Conservation (phyloP, 2,797 vertebrate genomes). For the Coregonus ussuriensis region DNA sequence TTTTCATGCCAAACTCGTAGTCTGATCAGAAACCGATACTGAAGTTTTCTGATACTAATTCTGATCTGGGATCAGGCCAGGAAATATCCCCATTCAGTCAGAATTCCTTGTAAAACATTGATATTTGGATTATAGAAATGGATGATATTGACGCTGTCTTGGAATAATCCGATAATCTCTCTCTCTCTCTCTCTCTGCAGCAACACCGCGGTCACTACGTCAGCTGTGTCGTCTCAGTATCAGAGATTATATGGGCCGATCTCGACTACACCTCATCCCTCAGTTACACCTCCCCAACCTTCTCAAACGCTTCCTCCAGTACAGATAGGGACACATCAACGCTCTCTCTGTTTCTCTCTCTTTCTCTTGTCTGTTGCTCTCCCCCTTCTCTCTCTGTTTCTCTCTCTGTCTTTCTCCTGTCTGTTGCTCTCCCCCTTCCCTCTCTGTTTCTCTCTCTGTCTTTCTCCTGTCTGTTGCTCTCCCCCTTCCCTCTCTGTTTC, state of each 20-base stretch:
- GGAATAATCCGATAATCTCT: constrained; percentile 13
- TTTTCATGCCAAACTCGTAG: neutral
- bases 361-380: neutral
- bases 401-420: constrained; percentile 1
- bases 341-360: neutral
- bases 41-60: too few relatives aligned
- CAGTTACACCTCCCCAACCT: constrained; percentile 87
- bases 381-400: neutral
- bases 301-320: constrained; percentile 87
- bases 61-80: too few relatives aligned
- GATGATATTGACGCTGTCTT: too few relatives aligned
- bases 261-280: constrained; percentile 84
- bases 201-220: constrained; percentile 83
- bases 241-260: constrained; percentile 81
- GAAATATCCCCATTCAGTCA: too few relatives aligned
- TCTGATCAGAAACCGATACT: too few relatives aligned
- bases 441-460: neutral
- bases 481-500: too few relatives aligned
- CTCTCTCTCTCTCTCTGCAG: constrained; percentile 64
- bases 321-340: constrained; percentile 81
- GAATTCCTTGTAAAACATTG: too few relatives aligned
- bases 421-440: neutral
- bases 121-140: too few relatives aligned
- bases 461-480: neutral
- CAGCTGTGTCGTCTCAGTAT: constrained; percentile 89